phyloP scores from a whole-genome alignment of 2,797 vertebrate genomes.

The Thalassophryne amazonica region DNA sequence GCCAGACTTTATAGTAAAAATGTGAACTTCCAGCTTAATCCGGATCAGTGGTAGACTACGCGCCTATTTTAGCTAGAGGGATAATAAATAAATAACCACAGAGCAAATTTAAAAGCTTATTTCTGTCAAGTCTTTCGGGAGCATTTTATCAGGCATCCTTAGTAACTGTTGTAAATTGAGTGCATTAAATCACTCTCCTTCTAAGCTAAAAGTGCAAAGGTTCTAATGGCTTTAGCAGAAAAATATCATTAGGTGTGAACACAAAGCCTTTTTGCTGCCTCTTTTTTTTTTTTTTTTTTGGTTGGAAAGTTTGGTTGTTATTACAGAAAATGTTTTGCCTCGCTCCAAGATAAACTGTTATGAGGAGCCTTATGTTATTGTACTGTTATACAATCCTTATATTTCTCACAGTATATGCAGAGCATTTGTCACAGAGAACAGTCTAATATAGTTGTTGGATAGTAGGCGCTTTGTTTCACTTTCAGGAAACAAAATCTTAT shows the following conservation, averaged over 20 bases:
- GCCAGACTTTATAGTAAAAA: constrained; percentile 33
- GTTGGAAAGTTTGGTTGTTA: constrained; percentile 30
- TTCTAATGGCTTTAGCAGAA: constrained; percentile 24
- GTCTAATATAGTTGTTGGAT: constrained; percentile 21
- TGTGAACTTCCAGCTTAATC: constrained; percentile 45
- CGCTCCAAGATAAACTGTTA: constrained; percentile 34
- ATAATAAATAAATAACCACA: constrained; percentile 12
- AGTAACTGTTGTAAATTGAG: constrained; percentile 37
- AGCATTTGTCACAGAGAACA: constrained; percentile 47
- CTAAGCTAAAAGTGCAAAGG: constrained; percentile 36
- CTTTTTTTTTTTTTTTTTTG: constrained; percentile 5
- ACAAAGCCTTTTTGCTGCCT: constrained; percentile 2
- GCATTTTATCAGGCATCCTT: constrained; percentile 46
- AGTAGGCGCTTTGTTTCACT: constrained; percentile 18
- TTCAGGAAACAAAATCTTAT: constrained; percentile 9
- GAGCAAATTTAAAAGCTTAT: constrained; percentile 36
- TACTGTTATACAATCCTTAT: constrained; percentile 21
- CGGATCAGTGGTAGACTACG: constrained; percentile 23
- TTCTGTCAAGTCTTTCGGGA: constrained; percentile 46
- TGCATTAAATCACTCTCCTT: constrained; percentile 47
- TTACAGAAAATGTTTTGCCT: constrained; percentile 15
- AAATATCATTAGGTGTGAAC: constrained; percentile 2
- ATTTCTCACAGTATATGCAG: constrained; percentile 37
- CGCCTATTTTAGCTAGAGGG: neutral
- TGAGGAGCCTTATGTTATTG: too few species aligned